Conservation (phyloP, 1,140 invertebrate genomes). For the Trichomalopsis sarcophagae region DNA sequence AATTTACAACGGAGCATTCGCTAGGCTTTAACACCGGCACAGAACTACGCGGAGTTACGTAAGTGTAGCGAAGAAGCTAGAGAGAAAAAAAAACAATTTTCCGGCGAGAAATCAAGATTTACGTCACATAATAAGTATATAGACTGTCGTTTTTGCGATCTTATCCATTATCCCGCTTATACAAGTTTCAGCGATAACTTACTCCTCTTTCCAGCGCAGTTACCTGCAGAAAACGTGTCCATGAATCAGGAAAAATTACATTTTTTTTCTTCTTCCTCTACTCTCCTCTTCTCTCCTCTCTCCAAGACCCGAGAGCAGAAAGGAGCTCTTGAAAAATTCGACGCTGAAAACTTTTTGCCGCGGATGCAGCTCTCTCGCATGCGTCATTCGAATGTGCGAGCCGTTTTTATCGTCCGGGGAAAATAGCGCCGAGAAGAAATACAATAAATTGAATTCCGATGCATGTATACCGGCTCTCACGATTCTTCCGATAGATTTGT, state of each 20-base stretch:
- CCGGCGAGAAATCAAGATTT: background rate
- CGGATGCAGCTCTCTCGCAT: background rate
- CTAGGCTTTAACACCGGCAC: no score
- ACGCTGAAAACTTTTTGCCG: background rate
- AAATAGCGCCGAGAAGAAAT: background rate
- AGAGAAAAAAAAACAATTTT: background rate
- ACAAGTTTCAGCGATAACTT: conserved; percentile 29
- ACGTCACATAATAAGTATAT: conserved; percentile 15
- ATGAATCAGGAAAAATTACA: conserved; percentile 28
- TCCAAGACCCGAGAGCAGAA: background rate
- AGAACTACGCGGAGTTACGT: no score
- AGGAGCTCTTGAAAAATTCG: conserved; percentile 18
- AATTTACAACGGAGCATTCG: no score
- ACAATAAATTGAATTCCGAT: background rate
- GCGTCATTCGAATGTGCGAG: background rate
- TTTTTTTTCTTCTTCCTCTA: conserved; percentile 5
- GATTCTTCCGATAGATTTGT: no score
- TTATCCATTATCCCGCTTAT: conserved; percentile 33
- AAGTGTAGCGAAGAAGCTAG: background rate
- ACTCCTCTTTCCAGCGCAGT: conserved; percentile 18
- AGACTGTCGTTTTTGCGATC: background rate
- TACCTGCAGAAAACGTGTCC: background rate
- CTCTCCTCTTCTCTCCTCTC: background rate
- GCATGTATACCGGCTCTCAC: no score
- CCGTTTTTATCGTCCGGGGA: background rate